These are phyloP conservation scores for Nyctereutes procyonoides DNA, from an alignment of 2,113 vertebrate species.

Conservation along the genomic window DNA sequence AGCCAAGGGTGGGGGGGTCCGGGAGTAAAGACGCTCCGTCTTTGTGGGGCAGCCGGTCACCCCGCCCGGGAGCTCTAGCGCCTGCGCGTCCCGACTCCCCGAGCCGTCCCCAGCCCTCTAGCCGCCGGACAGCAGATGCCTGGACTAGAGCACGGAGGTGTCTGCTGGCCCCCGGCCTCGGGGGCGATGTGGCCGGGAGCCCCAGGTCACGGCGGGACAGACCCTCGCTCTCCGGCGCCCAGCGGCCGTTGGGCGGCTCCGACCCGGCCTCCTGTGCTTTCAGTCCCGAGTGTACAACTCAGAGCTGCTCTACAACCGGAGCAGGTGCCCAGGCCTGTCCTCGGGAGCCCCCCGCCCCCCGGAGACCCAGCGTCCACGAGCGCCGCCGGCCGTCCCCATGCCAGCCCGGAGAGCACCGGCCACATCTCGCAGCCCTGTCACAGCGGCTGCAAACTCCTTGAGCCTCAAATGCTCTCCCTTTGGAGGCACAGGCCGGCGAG, in stretches of 20 bases:
- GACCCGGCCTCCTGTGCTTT: not conserved
- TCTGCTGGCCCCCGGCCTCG: not conserved
- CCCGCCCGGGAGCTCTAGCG: not conserved
- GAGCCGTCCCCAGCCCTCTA: not conserved
- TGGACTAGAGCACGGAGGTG: not conserved
- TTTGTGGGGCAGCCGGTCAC: fast-evolving
- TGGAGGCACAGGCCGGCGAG: not conserved
- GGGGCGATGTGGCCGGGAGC: not conserved
- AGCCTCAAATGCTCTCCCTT: fast-evolving
- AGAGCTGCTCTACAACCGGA: not conserved
- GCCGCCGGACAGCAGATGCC: not conserved
- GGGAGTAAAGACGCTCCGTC: not conserved
- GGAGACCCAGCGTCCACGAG: too few species aligned
- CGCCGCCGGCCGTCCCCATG: not conserved
- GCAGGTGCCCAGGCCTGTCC: not conserved
- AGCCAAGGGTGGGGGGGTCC: not conserved
- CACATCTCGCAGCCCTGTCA: too few species aligned
- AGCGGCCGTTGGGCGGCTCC: not conserved
- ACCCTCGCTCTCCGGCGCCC: not conserved
- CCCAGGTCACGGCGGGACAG: not conserved
- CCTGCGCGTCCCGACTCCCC: fast-evolving
- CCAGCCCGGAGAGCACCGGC: not conserved
- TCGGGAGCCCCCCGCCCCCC: not conserved
- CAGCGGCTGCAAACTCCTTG: not conserved
- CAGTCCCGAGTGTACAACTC: not conserved